Evolutionary conservation across 1,140 invertebrate species (phyloP).

Genomic region (Conopomorpha cramerella): DNA sequence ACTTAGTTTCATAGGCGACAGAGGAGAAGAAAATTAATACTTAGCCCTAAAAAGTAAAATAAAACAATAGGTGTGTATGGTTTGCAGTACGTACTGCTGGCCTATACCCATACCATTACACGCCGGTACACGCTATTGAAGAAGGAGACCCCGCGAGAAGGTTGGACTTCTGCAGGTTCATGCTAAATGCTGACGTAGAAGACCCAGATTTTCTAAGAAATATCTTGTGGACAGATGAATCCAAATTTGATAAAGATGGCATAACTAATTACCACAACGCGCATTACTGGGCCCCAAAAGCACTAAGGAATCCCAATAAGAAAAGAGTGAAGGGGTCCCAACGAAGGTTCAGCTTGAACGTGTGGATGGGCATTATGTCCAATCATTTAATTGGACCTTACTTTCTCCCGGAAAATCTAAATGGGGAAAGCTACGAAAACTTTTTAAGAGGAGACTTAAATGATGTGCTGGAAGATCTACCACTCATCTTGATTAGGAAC

Average conservation of each 20-base stretch:
- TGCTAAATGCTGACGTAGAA: slow-evolving; percentile 10
- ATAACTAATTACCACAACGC: slow-evolving; percentile 33
- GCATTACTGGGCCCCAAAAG: slow-evolving; percentile 25
- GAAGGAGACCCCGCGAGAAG: slow-evolving; percentile 13
- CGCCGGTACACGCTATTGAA: slow-evolving; percentile 9
- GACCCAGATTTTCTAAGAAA: slow-evolving; percentile 15
- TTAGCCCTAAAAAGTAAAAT: too few relatives aligned
- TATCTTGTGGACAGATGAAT: slow-evolving; percentile 30
- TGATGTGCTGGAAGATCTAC: slow-evolving; percentile 17
- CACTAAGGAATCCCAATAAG: slow-evolving; percentile 23
- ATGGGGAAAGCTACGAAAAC: slow-evolving; percentile 17
- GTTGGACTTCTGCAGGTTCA: slow-evolving; percentile 11
- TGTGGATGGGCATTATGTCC: slow-evolving; percentile 30
- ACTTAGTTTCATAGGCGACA: too few relatives aligned
- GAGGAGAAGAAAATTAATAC: too few relatives aligned
- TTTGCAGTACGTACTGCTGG: too few relatives aligned
- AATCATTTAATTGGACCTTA: slow-evolving; percentile 26
- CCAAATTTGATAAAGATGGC: slow-evolving; percentile 22
- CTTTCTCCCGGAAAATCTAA: slow-evolving; percentile 25
- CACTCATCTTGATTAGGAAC: slow-evolving; percentile 9
- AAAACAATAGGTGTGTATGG: too few relatives aligned
- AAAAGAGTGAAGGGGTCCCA: slow-evolving; percentile 16
- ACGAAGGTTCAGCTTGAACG: slow-evolving; percentile 25
- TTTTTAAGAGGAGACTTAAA: slow-evolving; percentile 19
- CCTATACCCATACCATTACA: slow-evolving; percentile 7